These are phyloP conservation scores for Mesembrinibis cayennensis DNA, from an alignment of 2,113 vertebrate species.

Conservation along the genomic window DNA sequence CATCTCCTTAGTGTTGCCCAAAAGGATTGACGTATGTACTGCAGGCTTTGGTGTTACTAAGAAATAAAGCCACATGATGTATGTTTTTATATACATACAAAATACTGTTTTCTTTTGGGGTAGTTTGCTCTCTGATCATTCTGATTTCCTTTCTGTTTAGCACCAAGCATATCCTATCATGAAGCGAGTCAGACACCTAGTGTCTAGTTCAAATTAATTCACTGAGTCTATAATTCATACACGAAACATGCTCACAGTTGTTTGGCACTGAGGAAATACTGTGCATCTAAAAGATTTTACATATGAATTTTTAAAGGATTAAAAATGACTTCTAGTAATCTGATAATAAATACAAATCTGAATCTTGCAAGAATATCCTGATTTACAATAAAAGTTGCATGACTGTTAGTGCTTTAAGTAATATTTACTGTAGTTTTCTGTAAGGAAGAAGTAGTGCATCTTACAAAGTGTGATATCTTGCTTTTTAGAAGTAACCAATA, in stretches of 20 bases:
- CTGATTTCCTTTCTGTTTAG: neutral
- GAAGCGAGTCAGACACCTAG: slow-evolving; percentile 32
- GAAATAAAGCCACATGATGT: neutral
- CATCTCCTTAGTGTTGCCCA: neutral
- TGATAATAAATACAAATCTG: neutral
- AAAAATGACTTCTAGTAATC: neutral
- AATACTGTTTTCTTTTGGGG: neutral
- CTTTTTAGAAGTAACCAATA: neutral
- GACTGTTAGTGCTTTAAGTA: neutral
- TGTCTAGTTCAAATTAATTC: neutral
- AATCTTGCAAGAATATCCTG: neutral
- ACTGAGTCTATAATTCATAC: neutral
- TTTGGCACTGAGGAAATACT: neutral
- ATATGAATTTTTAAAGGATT: neutral
- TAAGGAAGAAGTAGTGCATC: neutral
- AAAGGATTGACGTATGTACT: neutral
- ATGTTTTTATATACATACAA: neutral
- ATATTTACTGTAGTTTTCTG: neutral
- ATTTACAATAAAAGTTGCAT: neutral
- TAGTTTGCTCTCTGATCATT: neutral
- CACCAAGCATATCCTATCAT: neutral
- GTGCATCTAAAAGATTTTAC: neutral
- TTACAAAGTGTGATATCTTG: neutral
- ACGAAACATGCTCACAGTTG: neutral
- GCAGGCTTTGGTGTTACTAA: neutral